Base-by-base conservation (phyloP, 2,888 invertebrate genomes). In the Lacanobia oleracea region DNA sequence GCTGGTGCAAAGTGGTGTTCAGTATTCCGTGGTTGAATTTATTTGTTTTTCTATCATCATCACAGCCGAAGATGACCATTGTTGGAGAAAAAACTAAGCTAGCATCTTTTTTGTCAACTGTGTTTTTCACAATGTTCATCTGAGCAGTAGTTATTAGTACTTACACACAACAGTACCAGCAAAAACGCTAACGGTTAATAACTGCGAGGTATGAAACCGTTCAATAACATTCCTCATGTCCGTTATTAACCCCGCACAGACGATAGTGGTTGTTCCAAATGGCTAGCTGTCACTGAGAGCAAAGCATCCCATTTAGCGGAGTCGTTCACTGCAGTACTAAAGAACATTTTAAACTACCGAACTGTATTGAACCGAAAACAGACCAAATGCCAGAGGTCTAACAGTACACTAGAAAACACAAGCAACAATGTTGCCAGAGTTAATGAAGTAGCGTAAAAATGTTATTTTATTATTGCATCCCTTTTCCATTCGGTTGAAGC, bases 211-310 rank as follows among this genome's bases (percentile, higher is more conserved):
- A 37, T 27, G 8, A 69, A 61, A 71, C 18, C 21, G 37, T 77
- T 37, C 50, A 27, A 37, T 21, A 53, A 21, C 21, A 23, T 14
- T 18, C n/a, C 10, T 21, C 45, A 21, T 57, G 27, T 62, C 27
- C 27, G 18, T 57, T 62, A 77, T 51, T 61, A 45, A 21, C 14
- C 27, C 14, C 12, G 56, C 23, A 62, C 45, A 70, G 18, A 62
- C 27, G 45, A 70, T 51, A 51, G 78, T 48, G 51, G 51, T 60
- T 51, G 60, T 72, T 87, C 82, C 85, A 83, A 84, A 86, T 86
- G 80, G 85, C 82, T 84, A 84, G 79, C 80, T 81, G 86, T 83
- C 74, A 73, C 75, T 79, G 12, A 33, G 53, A 64, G 60, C 60
- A 60, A 51, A 64, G 48, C 54, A 71, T 63, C 45, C 71, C 68